phyloP scores from a whole-genome alignment of 2,888 invertebrate genomes.

The Pandemis cinnamomeana region DNA sequence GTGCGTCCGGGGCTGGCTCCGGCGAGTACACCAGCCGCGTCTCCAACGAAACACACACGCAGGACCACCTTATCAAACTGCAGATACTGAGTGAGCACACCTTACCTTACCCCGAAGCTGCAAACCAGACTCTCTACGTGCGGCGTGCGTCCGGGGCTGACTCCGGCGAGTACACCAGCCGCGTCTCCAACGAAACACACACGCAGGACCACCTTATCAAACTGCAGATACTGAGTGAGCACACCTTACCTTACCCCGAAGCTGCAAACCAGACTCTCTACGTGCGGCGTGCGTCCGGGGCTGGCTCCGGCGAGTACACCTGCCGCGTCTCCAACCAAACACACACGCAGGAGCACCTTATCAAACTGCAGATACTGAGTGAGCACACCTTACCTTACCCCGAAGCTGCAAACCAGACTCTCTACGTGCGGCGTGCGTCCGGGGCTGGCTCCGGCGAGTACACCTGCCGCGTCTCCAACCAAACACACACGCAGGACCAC shows the following conservation, averaged over 20 bases:
- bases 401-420: constrained; percentile 91
- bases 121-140: constrained; percentile 91
- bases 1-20: constrained; percentile 86
- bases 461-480: constrained; percentile 89
- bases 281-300: constrained; percentile 85
- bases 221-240: constrained; percentile 88
- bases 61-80: constrained; percentile 86
- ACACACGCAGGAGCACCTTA: constrained; percentile 86
- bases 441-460: constrained; percentile 89
- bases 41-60: constrained; percentile 87
- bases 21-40: constrained; percentile 90
- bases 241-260: constrained; percentile 87
- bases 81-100: constrained; percentile 86
- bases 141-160: constrained; percentile 86
- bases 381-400: constrained; percentile 82
- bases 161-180: constrained; percentile 90
- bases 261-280: constrained; percentile 92
- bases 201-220: constrained; percentile 86
- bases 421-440: constrained; percentile 87
- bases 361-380: constrained; percentile 88
- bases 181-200: constrained; percentile 88
- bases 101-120: constrained; percentile 82
- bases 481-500: constrained; percentile 86
- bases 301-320: constrained; percentile 90
- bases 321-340: constrained; percentile 90